Evolutionary conservation across 2,888 invertebrate genomes (phyloP), one percentile per base, ranked within the genome.

Genomic region (Loripinus fragilis): DNA sequence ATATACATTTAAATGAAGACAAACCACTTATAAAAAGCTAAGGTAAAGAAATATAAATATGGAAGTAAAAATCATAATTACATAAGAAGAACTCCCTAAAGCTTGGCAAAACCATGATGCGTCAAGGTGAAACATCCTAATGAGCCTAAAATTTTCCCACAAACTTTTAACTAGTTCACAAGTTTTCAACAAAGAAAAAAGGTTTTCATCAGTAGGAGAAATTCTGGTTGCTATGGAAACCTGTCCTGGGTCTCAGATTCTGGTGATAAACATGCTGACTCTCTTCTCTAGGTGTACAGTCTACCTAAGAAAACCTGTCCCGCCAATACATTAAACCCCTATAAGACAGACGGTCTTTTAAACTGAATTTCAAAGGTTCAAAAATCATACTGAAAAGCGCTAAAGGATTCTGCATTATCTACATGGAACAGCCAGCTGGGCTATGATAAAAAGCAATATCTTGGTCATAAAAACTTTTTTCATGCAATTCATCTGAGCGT

Each of bases 211-310:
- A 84, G 81, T 80, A 77, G 81, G 80, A 81, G 79, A 78, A 84
- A 75, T 75, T 78, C 70, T 55, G 45, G 80, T 84, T 72, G 38
- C 81, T 81, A 84, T 81, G 73, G 84, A 67, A 80, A 84, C 84
- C 74, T 83, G 83, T 83, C 83, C 78, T 81, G 78, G 78, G 83
- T 79, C 80, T 76, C 76, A 80, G 83, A 83, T 83, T 80, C 66
- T 74, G 80, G 80, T 80, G 80, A 80, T 80, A 83, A 80, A 83
- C 76, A 78, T 70, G 70, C 48, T 60, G 41, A 64, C 64, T 79
- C 78, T 65, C 68, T 69, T 76, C 66, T 76, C 73, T 60, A 60
- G 60, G 60, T 60, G 33, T 20, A 45, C 3, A n/a, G 45, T 52
- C 60, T 60, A 60, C 60, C 60, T 60, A 60, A 12, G 60, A 33